Evolutionary conservation across 2,113 vertebrate species (phyloP).

Genomic region (Lampris megalopsis): DNA sequence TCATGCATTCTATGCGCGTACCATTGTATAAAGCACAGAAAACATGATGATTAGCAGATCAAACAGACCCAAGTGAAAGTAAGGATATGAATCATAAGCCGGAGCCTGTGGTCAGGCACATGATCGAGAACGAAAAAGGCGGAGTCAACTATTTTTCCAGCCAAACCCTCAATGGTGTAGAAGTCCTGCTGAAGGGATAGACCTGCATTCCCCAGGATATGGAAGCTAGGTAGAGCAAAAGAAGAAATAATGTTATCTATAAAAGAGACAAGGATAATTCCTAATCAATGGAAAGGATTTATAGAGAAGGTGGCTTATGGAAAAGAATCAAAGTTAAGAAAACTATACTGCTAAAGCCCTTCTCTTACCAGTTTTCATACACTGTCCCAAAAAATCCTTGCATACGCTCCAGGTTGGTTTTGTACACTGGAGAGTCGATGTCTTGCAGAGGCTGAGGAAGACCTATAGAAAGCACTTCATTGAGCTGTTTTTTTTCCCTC

Average conservation of each 20-base stretch:
- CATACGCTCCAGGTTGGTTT: slow-evolving; percentile 90
- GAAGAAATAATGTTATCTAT: background rate
- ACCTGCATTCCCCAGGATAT: slow-evolving; percentile 90
- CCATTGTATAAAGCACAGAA: background rate
- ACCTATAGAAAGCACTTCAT: slow-evolving; percentile 76
- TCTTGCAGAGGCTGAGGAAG: slow-evolving; percentile 88
- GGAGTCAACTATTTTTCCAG: slow-evolving; percentile 87
- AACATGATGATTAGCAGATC: background rate
- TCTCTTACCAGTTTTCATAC: slow-evolving; percentile 94
- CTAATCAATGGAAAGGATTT: too few relatives aligned
- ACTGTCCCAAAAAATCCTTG: slow-evolving; percentile 92
- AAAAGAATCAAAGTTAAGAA: too few relatives aligned
- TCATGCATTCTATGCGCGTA: background rate
- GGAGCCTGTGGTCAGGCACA: slow-evolving; percentile 93
- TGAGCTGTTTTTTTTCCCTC: background rate
- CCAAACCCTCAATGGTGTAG: slow-evolving; percentile 89
- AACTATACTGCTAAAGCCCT: background rate
- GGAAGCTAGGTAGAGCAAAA: slow-evolving; percentile 81
- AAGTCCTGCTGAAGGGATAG: slow-evolving; percentile 93
- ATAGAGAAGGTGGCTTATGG: too few relatives aligned
- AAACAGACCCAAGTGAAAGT: background rate
- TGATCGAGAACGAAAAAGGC: slow-evolving; percentile 90
- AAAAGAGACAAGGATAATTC: too few relatives aligned
- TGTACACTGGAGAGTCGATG: slow-evolving; percentile 89
- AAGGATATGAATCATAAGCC: slow-evolving; percentile 97